A percentile compares a stretch with the other conserved stretches of the same genome.
These are phyloP conservation scores for Pemphigus obesinymphae DNA, from an alignment of 1,140 invertebrate genomes.

Conservation along the genomic window DNA sequence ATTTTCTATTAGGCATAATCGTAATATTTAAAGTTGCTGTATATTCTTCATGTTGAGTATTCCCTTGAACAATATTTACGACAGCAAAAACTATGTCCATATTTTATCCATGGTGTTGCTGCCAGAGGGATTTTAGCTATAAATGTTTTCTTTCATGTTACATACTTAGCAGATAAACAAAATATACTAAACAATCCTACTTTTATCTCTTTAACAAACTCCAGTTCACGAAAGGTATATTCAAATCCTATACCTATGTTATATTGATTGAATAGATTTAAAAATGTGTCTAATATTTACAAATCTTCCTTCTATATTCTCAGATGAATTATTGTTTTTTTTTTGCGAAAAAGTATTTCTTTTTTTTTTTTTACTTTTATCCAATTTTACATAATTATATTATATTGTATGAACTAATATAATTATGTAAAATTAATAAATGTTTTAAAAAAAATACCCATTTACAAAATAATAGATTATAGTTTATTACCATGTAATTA, in stretches of 20 bases:
- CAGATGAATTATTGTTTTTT: background rate
- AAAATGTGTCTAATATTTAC: background rate
- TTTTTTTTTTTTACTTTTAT: too few species aligned
- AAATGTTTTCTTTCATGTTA: background rate
- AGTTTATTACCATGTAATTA: too few species aligned
- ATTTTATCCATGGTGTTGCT: background rate
- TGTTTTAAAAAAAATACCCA: too few species aligned
- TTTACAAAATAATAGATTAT: too few species aligned
- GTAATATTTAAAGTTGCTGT: background rate
- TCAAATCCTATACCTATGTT: background rate
- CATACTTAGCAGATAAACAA: background rate
- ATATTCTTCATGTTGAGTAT: too few species aligned
- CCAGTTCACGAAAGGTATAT: background rate
- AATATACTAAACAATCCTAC: background rate
- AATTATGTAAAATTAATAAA: too few species aligned
- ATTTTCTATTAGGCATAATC: background rate
- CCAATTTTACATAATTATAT: too few species aligned
- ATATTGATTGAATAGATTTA: background rate
- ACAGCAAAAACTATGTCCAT: background rate
- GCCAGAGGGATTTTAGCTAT: background rate
- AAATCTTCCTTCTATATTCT: background rate
- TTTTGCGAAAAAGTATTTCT: too few species aligned
- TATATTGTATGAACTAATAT: too few species aligned
- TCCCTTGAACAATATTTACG: background rate
- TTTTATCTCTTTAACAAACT: background rate